A percentile compares a stretch with the other conserved stretches of the same genome.
Conservation (phyloP, 1,140 invertebrate species). For the Littorina saxatilis region DNA sequence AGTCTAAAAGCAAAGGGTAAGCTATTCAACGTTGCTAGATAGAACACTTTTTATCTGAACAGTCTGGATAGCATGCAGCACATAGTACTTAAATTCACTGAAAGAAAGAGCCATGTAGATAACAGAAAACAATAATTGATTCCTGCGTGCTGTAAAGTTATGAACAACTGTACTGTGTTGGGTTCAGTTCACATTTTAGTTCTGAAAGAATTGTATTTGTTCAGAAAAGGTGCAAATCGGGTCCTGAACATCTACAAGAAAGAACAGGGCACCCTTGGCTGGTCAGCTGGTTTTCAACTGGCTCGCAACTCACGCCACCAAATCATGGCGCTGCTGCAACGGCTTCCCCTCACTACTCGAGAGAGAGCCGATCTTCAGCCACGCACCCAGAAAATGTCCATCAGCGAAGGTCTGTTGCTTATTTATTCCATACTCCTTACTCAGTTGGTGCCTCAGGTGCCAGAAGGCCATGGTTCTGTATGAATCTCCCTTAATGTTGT, state of each 20-base stretch:
- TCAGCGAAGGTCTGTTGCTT: conserved; percentile 70
- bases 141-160: background rate
- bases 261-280: conserved; percentile 82
- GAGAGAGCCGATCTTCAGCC: conserved; percentile 83
- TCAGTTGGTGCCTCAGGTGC: too few relatives aligned
- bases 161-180: background rate
- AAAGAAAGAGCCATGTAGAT: too few relatives aligned
- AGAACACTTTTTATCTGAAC: too few relatives aligned
- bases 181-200: too few relatives aligned
- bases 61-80: too few relatives aligned
- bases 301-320: conserved; percentile 81
- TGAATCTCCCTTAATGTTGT: too few relatives aligned
- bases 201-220: too few relatives aligned
- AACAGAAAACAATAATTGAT: background rate
- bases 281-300: conserved; percentile 83
- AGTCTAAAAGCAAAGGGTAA: conserved; percentile 86
- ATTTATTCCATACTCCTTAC: background rate
- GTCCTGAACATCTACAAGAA: conserved; percentile 86
- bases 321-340: conserved; percentile 80
- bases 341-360: conserved; percentile 84
- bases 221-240: conserved; percentile 83
- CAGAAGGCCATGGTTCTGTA: too few relatives aligned
- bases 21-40: too few relatives aligned
- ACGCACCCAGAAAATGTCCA: conserved; percentile 77
- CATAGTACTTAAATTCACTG: too few relatives aligned